phyloP scores from a whole-genome alignment of 2,113 vertebrate species.

The Brachyistius frenatus region DNA sequence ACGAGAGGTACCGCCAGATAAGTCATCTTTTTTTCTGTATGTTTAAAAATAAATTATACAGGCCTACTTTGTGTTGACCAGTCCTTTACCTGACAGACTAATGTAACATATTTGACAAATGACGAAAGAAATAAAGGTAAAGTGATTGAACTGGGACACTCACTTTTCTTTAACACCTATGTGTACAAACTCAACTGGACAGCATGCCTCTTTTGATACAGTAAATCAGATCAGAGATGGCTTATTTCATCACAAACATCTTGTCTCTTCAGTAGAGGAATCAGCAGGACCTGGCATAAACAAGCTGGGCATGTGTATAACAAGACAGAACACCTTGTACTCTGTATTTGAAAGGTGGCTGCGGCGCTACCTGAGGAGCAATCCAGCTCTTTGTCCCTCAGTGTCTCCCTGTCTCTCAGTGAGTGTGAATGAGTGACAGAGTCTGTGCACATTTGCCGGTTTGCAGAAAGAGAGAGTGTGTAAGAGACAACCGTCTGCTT shows the following conservation, averaged over 20 bases:
- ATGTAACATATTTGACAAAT: neutral
- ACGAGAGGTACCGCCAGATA: neutral
- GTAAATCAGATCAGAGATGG: slow-evolving; percentile 14
- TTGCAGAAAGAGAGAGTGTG: neutral
- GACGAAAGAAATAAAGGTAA: neutral
- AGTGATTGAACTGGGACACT: slow-evolving; percentile 8
- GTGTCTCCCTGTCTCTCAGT: neutral
- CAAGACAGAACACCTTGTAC: slow-evolving; percentile 27
- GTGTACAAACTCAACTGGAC: slow-evolving; percentile 29
- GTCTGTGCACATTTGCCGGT: neutral
- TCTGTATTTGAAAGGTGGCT: neutral
- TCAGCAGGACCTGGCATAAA: slow-evolving; percentile 28
- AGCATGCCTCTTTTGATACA: slow-evolving; percentile 12
- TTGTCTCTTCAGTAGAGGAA: neutral
- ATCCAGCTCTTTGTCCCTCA: neutral
- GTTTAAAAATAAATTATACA: neutral
- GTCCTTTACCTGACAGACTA: neutral
- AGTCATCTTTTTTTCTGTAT: neutral
- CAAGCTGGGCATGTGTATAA: slow-evolving; percentile 40
- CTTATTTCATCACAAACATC: slow-evolving; percentile 23
- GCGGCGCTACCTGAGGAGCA: slow-evolving; percentile 3
- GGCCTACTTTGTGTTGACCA: neutral
- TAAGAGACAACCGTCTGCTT: slow-evolving; percentile 21
- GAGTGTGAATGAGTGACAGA: slow-evolving; percentile 6
- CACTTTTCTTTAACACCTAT: neutral